Evolutionary conservation across 2,113 vertebrate species (phyloP), one percentile per base, ranked within the genome.

Genomic region (Pelmatolapia mariae): DNA sequence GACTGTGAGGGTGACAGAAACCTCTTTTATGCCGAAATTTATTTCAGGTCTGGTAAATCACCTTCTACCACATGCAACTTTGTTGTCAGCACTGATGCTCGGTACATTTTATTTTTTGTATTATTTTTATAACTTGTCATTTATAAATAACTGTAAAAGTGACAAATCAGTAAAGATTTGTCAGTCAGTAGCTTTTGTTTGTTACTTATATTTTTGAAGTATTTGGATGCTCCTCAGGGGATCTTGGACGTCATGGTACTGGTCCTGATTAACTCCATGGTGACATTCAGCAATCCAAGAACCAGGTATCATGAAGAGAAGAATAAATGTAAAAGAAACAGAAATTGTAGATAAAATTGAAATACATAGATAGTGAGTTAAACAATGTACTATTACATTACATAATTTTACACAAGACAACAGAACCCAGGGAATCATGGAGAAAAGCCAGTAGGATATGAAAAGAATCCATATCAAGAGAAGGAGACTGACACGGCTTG

Each of bases 1-100:
- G 56, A 59, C 56, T 59, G 56, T 31, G 26, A 59, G 0, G 56
- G 26, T 31, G 56, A 59, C 31, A 9, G 15, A 59, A 59, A 31
- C 0, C 26, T 59, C 56, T 59, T 59, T 59, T 9, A 31, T 29
- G 56, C 56, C 8, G 0, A 29, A 59, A 59, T 59, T 0, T 10
- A 61, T 61, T 61, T 61, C 26, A 18, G 26, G 57, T 0, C 8
- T 31, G 26, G 57, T 61, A 61, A 61, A 61, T 61, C 26, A 31
- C 5, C 26, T 10, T 61, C 57, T 61, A 59, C 26, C 26, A 59
- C 57, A 59, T 18, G 57, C 57, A 61, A 18, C 15, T 61, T 61
- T 61, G 57, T 18, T 3, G 26, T 61, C 26, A 61, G 57, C 26
- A 61, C 15, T 61, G 57, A 61, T 15, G 57, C 57, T 61, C 12